Base-by-base conservation (phyloP, 2,888 invertebrate genomes). In the Folsomia manolachei region DNA sequence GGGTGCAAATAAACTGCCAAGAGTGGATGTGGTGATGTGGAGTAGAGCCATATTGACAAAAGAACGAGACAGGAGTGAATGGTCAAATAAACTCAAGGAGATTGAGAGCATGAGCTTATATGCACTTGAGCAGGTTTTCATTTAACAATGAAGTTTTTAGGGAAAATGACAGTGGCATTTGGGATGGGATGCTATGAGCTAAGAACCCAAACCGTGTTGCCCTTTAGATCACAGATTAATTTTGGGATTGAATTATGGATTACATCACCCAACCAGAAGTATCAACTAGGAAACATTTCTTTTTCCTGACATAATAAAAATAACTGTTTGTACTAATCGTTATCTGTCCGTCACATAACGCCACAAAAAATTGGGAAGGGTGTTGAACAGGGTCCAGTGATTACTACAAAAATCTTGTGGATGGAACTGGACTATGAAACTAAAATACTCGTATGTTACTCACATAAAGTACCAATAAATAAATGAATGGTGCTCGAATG, bases 1-100 rank as follows among this genome's bases (percentile, higher is more conserved):
- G n/a, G n/a, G n/a, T n/a, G n/a, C n/a, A n/a, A n/a, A n/a, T n/a
- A n/a, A n/a, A n/a, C n/a, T n/a, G n/a, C n/a, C n/a, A n/a, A n/a
- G n/a, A n/a, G n/a, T n/a, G n/a, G n/a, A n/a, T n/a, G n/a, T n/a
- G n/a, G n/a, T n/a, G n/a, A n/a, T n/a, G n/a, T n/a, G n/a, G n/a
- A n/a, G n/a, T n/a, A n/a, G n/a, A n/a, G n/a, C n/a, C n/a, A n/a
- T n/a, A n/a, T n/a, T n/a, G n/a, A n/a, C n/a, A n/a, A n/a, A n/a
- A n/a, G n/a, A n/a, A n/a, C n/a, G n/a, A n/a, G n/a, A n/a, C n/a
- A n/a, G n/a, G 24, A 66, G 66, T 52, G 51, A 23, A 27, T 39
- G 52, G 52, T 21, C 52, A 66, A 66, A 66, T 52, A 66, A 21
- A 66, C 51, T 7, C 39, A 66, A 66, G 39, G 52, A 66, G 66